A percentile compares a stretch with the other conserved stretches of the same genome.
Evolutionary conservation across 2,888 invertebrate genomes (phyloP).

Genomic region (Limnephilus auricula): DNA sequence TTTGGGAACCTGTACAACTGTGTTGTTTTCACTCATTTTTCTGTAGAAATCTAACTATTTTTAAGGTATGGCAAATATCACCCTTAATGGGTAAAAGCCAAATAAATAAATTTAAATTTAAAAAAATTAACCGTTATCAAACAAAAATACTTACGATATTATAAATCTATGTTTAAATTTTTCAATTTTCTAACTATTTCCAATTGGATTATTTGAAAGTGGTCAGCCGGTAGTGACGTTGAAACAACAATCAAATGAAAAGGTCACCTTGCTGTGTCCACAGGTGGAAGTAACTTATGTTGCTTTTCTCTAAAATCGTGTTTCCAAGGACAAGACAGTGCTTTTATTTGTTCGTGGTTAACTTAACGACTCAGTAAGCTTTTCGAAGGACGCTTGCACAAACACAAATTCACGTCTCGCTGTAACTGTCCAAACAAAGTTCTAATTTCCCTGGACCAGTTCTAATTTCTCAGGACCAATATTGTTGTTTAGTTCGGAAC

Average conservation of each 20-base stretch:
- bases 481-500: background rate
- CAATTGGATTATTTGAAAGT: no score
- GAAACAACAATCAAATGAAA: background rate
- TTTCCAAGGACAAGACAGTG: background rate
- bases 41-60: no score
- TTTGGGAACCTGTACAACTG: no score
- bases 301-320: background rate
- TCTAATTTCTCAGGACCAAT: background rate
- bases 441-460: background rate
- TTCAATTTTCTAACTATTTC: background rate
- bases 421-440: background rate
- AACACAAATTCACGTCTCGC: background rate
- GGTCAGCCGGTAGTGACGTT: background rate
- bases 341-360: background rate
- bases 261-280: background rate
- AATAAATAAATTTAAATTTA: no score
- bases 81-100: no score
- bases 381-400: background rate
- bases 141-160: no score
- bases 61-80: no score
- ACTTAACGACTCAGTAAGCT: background rate
- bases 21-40: no score
- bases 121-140: no score
- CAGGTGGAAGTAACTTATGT: no score
- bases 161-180: background rate